Conservation (phyloP, 1,140 invertebrate species). For the Macrotrachela quadricornifera region DNA sequence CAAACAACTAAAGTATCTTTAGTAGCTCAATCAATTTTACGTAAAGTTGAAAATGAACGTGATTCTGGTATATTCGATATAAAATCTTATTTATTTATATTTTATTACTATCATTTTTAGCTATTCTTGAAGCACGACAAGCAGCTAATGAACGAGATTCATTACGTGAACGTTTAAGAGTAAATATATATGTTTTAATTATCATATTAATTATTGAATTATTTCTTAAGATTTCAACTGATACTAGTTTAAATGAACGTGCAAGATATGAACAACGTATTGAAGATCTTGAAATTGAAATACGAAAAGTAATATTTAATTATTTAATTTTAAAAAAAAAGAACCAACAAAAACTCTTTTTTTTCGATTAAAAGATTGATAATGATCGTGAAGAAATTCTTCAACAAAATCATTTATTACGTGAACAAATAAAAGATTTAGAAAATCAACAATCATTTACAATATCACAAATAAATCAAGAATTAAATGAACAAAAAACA, state of each 20-base stretch:
- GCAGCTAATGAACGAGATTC: conserved; percentile 27
- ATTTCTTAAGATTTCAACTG: conserved; percentile 24
- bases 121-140: conserved; percentile 18
- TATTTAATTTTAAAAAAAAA: too few species aligned
- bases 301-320: background rate
- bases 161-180: conserved; percentile 17
- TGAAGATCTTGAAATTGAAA: conserved; percentile 17
- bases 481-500: conserved; percentile 4
- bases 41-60: conserved; percentile 27
- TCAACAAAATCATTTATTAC: conserved; percentile 5
- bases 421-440: conserved; percentile 2
- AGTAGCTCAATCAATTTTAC: conserved; percentile 24
- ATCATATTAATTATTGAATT: conserved; percentile 34
- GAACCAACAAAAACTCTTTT: too few species aligned
- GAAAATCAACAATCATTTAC: conserved; percentile 4
- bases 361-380: background rate
- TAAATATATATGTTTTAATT: conserved; percentile 19
- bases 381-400: background rate
- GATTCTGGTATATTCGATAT: conserved; percentile 18
- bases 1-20: conserved; percentile 22
- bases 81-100: too few species aligned
- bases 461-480: conserved; percentile 1
- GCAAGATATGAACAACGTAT: conserved; percentile 25
- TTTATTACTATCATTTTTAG: background rate
- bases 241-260: conserved; percentile 23